Conservation (phyloP, 2,888 invertebrate species). For the Cryptus viduatorius region DNA sequence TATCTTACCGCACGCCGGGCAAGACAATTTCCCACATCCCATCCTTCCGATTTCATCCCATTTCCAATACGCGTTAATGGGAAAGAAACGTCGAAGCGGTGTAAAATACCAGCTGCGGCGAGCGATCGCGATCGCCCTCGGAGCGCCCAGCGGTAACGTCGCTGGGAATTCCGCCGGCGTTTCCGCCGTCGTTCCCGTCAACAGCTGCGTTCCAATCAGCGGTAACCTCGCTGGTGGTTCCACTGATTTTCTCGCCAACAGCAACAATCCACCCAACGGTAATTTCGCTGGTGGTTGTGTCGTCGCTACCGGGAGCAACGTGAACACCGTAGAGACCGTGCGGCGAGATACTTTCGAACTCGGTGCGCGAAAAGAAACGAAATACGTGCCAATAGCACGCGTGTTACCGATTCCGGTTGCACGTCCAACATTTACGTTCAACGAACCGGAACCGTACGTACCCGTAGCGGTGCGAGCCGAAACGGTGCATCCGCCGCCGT, state of each 20-base stretch:
- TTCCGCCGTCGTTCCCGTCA: not conserved
- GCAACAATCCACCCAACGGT: not conserved
- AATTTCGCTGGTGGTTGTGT: not conserved
- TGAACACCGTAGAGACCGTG: not conserved
- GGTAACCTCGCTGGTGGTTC: not conserved
- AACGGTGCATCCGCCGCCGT: not conserved
- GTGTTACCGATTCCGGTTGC: too few relatives aligned
- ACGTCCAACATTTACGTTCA: too few relatives aligned
- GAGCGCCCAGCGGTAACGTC: not conserved
- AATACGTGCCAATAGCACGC: not conserved
- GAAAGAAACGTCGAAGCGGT: not conserved
- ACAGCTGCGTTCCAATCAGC: not conserved
- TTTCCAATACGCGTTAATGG: not conserved
- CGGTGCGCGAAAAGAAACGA: not conserved
- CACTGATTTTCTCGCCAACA: not conserved
- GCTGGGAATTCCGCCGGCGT: not conserved
- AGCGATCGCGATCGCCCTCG: not conserved
- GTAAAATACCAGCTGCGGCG: not conserved
- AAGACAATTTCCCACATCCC: not conserved
- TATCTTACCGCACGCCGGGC: not conserved
- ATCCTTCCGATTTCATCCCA: too few relatives aligned
- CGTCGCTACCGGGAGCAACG: not conserved
- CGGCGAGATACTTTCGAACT: not conserved
- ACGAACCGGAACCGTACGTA: too few relatives aligned
- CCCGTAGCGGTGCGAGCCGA: not conserved